Evolutionary conservation across 2,888 invertebrate species (phyloP).

Genomic region (Mythimna pallens): DNA sequence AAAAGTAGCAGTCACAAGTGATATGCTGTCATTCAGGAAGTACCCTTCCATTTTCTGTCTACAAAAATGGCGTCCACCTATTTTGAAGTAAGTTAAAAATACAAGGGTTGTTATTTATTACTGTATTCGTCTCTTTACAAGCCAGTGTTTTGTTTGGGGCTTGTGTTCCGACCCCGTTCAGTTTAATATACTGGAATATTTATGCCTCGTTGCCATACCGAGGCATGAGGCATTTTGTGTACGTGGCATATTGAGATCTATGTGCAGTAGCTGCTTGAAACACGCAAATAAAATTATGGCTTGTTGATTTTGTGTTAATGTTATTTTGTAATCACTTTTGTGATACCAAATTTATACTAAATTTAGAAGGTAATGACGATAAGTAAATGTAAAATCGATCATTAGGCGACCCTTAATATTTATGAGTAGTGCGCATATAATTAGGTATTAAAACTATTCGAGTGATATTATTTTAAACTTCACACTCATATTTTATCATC

Average conservation of each 20-base stretch:
- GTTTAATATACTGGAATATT: constrained; percentile 58
- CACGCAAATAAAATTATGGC: constrained; percentile 31
- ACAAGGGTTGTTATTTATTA: constrained; percentile 49
- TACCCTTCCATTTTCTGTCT: not conserved
- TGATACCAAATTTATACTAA: not conserved
- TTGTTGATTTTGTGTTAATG: constrained; percentile 12
- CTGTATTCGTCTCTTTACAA: constrained; percentile 35
- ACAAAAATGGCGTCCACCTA: constrained; percentile 1
- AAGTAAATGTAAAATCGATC: too few relatives aligned
- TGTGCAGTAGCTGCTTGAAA: constrained; percentile 37
- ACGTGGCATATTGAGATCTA: constrained; percentile 58
- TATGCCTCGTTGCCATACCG: constrained; percentile 48
- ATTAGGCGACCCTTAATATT: too few relatives aligned
- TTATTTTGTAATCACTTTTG: not conserved
- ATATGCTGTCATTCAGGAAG: too few relatives aligned
- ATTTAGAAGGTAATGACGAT: not conserved
- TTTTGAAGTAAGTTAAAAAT: constrained; percentile 47
- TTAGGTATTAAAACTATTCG: too few relatives aligned
- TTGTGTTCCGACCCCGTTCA: constrained; percentile 36
- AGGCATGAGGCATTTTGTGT: constrained; percentile 51
- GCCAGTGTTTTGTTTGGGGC: constrained; percentile 41
- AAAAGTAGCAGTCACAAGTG: too few relatives aligned
- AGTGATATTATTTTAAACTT: too few relatives aligned
- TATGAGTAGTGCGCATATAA: too few relatives aligned
- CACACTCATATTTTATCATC: too few relatives aligned